Base-by-base conservation (phyloP, 1,140 invertebrate species). In the Ganaspis sp. region DNA sequence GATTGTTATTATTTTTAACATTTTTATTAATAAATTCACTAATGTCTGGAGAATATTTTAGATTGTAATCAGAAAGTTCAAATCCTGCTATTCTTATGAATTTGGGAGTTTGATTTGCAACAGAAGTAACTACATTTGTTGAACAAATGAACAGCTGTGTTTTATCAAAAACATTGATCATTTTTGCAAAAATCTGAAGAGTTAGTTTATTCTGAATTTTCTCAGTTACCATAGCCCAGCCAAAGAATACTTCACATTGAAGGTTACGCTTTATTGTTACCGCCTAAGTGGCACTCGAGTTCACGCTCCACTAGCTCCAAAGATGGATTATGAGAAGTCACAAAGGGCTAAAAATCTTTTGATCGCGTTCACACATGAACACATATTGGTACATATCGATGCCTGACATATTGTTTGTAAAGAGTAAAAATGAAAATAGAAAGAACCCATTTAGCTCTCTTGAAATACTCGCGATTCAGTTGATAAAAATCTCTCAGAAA, bases 201-300 rank as follows among this genome's bases (percentile, higher is more conserved):
- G 42, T 40, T 38, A 42, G 40, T 42, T 42, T n/a, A n/a, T n/a
- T n/a, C n/a, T n/a, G n/a, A n/a, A n/a, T n/a, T n/a, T n/a, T 45
- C 58, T 64, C 58, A 15, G 26, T 29, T 64, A 64, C 58, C 58
- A 34, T 29, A n/a, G 58, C 5, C 23, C 58, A 29, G 26, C 45
- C 23, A 40, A 70, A 70, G 21, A 70, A 69, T 69, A 72, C 73
- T 54, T 54, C 29, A 69, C 70, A 34, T 19, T 45, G 45, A 49
- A 73, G 72, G 72, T 69, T 69, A 74, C 64, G 73, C 21, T 42
- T 64, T 74, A 74, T 69, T 69, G 73, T 74, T 74, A 49, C 54
- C 73, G 34, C 23, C 54, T 9, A 74, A 69, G 73, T 73, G 72
- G 72, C n/a, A 73, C 72, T 73, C 4, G 29, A 73, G 49, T 73